These are phyloP conservation scores for Brachionus angularis DNA, from an alignment of 1,140 invertebrate species.

Conservation along the genomic window DNA sequence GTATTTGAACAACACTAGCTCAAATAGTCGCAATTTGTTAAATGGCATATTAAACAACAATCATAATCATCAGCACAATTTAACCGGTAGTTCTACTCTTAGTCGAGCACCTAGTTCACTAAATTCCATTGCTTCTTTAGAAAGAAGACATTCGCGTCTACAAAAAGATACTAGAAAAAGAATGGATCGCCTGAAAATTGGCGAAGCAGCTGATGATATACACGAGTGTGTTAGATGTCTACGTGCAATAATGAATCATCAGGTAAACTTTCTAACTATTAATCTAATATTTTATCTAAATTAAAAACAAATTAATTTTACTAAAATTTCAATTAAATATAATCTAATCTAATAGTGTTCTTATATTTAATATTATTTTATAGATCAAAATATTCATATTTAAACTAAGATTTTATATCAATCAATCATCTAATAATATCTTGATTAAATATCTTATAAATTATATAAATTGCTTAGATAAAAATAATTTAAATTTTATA, in stretches of 20 bases:
- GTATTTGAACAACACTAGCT: conserved; percentile 1
- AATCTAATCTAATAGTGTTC: too few species aligned
- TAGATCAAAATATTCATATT: too few species aligned
- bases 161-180: conserved; percentile 44
- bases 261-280: conserved; percentile 62
- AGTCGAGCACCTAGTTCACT: conserved; percentile 32
- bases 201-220: conserved; percentile 93
- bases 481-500: too few species aligned
- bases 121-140: background rate
- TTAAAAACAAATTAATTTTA: too few species aligned
- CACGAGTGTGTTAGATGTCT: conserved; percentile 98
- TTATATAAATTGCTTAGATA: too few species aligned
- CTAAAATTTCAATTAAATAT: too few species aligned
- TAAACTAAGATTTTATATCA: too few species aligned
- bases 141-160: conserved; percentile 30
- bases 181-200: conserved; percentile 77
- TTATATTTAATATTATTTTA: too few species aligned
- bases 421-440: too few species aligned
- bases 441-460: too few species aligned
- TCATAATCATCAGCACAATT: background rate
- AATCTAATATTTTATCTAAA: conserved; percentile 32
- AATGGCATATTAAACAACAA: background rate
- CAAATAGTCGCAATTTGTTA: conserved; percentile 45
- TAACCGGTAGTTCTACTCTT: too few species aligned
- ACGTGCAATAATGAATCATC: conserved; percentile 99